Evolutionary conservation across 2,888 invertebrate genomes (phyloP), one percentile per base, ranked within the genome.

Genomic region (Chalcosyrphus nemorum): DNA sequence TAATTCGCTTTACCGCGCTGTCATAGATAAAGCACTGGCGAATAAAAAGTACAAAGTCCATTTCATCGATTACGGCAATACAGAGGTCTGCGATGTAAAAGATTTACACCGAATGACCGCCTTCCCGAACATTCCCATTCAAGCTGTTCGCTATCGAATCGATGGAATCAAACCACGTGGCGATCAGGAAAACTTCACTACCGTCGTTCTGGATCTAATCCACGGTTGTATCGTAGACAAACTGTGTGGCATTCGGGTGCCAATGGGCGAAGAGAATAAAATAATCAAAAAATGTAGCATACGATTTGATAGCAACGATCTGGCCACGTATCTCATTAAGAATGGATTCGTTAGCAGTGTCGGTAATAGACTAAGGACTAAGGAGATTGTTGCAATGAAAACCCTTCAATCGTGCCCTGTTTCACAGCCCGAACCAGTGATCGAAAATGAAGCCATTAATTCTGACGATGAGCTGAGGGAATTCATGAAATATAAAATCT

Each of bases 31-130:
- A 2, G 81, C 9, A 6, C 17, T 80, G 2, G n/a, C 59, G 0
- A 5, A 74, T 86, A 90, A 1, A 87, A 88, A 63, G 91, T 94
- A 82, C 84, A 92, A 68, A 1, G 94, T 97, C 0, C 92, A 93
- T 63, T 97, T 96, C 91, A 93, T 97, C 0, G 97, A 97, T 91
- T 97, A 95, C 88, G 97, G 97, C 0, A 97, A 96, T 88, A 92
- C 93, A 43, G 97, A 97, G 89, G 89, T 90, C 0, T 94, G 95
- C 74, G 87, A 92, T 0, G 91, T 93, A 11, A 89, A 91, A 0
- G 92, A 94, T 65, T 88, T 97, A 61, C 92, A 94, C 17, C 94
- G 94, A 85, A 93, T 93, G 86, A 92, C 95, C 1, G 93, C 94
- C 4, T 93, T 95, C 52, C 92, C 93, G 0, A 92, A 95, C 59